phyloP scores from a whole-genome alignment of 2,888 invertebrate species.

The Mylabris sibirica region DNA sequence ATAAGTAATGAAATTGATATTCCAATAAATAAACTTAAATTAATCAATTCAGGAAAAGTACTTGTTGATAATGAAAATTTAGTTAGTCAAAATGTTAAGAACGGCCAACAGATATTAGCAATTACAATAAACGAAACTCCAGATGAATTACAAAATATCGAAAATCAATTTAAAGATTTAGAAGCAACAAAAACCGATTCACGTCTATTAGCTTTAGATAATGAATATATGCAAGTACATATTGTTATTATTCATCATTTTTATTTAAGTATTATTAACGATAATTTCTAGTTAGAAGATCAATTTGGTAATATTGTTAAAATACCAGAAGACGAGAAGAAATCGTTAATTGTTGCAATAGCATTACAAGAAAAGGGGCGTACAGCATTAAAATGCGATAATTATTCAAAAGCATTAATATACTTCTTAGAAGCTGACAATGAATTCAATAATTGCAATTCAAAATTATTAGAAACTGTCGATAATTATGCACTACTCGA shows the following conservation, averaged over 20 bases:
- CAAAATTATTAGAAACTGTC: slow-evolving; percentile 71
- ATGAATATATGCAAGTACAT: slow-evolving; percentile 67
- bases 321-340: slow-evolving; percentile 73
- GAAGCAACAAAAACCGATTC: slow-evolving; percentile 60
- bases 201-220: slow-evolving; percentile 62
- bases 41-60: slow-evolving; percentile 74
- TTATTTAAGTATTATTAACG: slow-evolving; percentile 22
- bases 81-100: slow-evolving; percentile 70
- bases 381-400: slow-evolving; percentile 69
- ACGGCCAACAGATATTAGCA: slow-evolving; percentile 74
- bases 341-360: slow-evolving; percentile 77
- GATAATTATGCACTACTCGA: slow-evolving; percentile 86
- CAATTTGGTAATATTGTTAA: slow-evolving; percentile 78
- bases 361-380: slow-evolving; percentile 83
- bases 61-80: slow-evolving; percentile 65
- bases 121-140: slow-evolving; percentile 61
- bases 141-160: slow-evolving; percentile 54
- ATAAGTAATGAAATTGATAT: slow-evolving; percentile 64
- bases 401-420: slow-evolving; percentile 75
- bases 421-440: slow-evolving; percentile 81
- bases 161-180: slow-evolving; percentile 54
- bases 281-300: slow-evolving; percentile 70
- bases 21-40: slow-evolving; percentile 66
- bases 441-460: slow-evolving; percentile 72
- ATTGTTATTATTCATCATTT: slow-evolving; percentile 9